Evolutionary conservation across 2,113 vertebrate genomes (phyloP), one percentile per base, ranked within the genome.

Genomic region (Orcinus orca): DNA sequence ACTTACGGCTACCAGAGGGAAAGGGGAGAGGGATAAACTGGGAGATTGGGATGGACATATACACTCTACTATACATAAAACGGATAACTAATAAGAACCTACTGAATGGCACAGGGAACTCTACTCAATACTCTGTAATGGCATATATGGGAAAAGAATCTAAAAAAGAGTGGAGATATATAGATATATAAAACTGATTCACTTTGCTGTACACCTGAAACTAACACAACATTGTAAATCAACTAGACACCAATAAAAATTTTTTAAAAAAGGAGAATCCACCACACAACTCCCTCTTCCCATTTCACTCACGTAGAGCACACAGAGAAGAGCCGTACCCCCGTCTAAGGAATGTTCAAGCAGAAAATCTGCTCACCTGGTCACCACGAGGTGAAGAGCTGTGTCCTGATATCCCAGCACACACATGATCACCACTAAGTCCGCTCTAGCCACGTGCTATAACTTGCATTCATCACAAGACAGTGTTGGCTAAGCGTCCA

Each of bases 391-490:
- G 50, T 0, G 4, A 63, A 89, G 47, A 21, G n/a, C 67, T 31
- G 15, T 2, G 10, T 58, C n/a, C 23, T 4, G 2, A 17, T 29
- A 26, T 53, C 44, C 26, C 17, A 53, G 20, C 63, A 41, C 20
- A 47, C 0, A 2, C 36, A 5, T 20, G 18, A 23, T 36, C 7
- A 26, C 47, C 95, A 38, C 33, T 14, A 60, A 60, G 31, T 26
- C 62, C 65, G 26, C 36, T 23, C 17, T 1, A 47, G 26, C 44
- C 55, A 33, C 0, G 0, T 4, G 12, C 11, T 47, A 6, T 38
- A 26, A 71, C 36, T 33, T 50, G 25, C 6, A 55, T 15, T 89
- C 80, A 20, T 8, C 71, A 68, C 1, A 0, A 29, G 44, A 29
- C 1, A n/a, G 10, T 8, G 7, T 2, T 60, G 47, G 10, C 83